Conservation (phyloP, 2,797 vertebrate genomes). For the Amblyraja radiata region DNA sequence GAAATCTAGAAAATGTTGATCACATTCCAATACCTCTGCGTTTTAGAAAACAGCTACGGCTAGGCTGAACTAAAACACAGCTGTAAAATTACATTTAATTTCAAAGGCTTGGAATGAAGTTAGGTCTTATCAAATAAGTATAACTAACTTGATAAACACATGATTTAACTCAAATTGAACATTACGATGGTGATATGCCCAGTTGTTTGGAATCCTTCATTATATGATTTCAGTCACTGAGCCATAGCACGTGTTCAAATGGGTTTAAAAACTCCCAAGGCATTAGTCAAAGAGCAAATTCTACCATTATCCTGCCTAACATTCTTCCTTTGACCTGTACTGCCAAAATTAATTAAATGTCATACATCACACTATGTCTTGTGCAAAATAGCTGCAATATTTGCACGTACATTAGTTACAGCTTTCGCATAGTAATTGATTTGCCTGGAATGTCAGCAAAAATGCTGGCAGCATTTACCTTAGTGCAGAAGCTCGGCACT, state of each 20-base stretch:
- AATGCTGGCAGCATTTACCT: no score
- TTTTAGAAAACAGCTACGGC: not conserved
- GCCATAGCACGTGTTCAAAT: not conserved
- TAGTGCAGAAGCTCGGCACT: no score
- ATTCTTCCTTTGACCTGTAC: not conserved
- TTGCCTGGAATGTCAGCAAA: no score
- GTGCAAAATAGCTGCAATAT: not conserved
- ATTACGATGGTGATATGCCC: not conserved
- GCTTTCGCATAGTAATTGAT: no score
- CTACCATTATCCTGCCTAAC: not conserved
- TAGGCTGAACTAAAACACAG: not conserved
- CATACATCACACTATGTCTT: not conserved
- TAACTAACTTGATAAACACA: not conserved
- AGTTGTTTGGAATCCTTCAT: not conserved
- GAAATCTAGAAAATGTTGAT: not conserved
- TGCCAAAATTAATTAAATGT: not conserved
- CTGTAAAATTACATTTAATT: not conserved
- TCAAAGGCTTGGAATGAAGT: not conserved
- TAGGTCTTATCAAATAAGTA: not conserved
- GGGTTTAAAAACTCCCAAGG: not conserved
- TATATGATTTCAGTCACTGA: not conserved
- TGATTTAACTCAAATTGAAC: not conserved
- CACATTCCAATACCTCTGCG: not conserved
- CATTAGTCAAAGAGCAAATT: not conserved
- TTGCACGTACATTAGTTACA: not conserved